phyloP scores from a whole-genome alignment of 2,797 vertebrate genomes.

The Peromyscus melanophrys region DNA sequence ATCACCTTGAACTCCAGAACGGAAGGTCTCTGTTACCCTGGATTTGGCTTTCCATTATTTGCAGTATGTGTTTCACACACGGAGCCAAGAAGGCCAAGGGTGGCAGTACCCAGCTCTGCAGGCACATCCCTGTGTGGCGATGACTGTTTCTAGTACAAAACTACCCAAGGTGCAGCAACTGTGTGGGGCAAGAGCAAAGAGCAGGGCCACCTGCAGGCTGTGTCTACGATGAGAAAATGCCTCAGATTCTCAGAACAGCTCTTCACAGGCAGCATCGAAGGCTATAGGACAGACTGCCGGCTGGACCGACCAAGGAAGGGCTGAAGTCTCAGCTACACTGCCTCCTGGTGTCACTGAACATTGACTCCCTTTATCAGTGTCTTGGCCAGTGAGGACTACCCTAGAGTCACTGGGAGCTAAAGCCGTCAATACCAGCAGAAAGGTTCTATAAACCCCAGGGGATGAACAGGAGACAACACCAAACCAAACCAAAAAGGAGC shows the following conservation, averaged over 20 bases:
- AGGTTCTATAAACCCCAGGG: not conserved
- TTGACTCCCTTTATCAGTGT: not conserved
- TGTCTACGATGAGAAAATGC: accelerated
- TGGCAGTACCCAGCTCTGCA: accelerated
- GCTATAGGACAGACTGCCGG: not conserved
- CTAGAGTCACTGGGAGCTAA: not conserved
- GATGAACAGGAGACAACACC: not conserved
- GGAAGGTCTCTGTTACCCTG: not conserved
- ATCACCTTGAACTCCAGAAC: not conserved
- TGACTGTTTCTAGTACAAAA: not conserved
- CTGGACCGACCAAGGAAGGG: not conserved
- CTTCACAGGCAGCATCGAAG: not conserved
- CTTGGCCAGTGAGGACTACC: not conserved
- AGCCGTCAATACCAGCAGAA: not conserved
- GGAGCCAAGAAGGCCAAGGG: slow-evolving; percentile 7
- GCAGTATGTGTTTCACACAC: not conserved
- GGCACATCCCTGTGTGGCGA: too few relatives aligned
- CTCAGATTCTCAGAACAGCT: not conserved
- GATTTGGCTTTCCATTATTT: not conserved
- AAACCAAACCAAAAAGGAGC: not conserved
- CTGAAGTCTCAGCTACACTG: not conserved
- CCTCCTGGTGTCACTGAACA: not conserved
- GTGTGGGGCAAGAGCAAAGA: not conserved
- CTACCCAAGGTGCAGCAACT: not conserved
- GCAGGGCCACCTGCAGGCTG: not conserved